Base-by-base conservation (phyloP, 1,140 invertebrate species). In the Halesus radiatus region DNA sequence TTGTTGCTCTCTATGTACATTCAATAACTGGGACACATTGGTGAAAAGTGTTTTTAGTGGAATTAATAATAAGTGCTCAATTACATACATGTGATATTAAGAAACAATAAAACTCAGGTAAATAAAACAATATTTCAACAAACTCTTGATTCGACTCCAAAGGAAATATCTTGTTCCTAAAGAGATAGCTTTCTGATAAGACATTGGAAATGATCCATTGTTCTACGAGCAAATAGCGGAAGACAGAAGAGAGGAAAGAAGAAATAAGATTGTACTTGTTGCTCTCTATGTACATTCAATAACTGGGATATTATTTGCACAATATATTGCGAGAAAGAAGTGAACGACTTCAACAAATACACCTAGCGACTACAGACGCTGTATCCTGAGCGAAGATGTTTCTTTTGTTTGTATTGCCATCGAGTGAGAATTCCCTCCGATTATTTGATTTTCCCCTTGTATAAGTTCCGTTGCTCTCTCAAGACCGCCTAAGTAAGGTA, bases 291-390 rank as follows among this genome's bases (percentile, higher is more conserved):
- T 81, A 78, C 80, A 81, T 81, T 74, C 80, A 62, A 81, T 81
- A 81, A 78, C 80, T 66, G 52, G 66, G 80, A 81, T 81, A 78
- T 78, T 81, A 81, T 81, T 81, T 81, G 80, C 76, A 81, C 80
- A 81, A 78, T 81, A 78, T 74, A 81, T 81, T 81, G 80, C 54
- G 76, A 78, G 78, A 81, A 62, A 81, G 54, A 81, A 81, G 76
- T 75, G 80, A 78, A 77, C 75, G 45, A 26, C 60, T 77, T 77
- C 75, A 37, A 66, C 75, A 77, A 77, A 77, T 52, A 77, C 32
- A 52, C 18, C 29, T 29, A 53, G 50, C 20, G 8, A 52, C 62
- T 45, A 45, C 37, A 8, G 60, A 10, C 26, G 0, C 15, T 64
- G 50, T 74, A 74, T 56, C 77, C 20, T 13, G 64, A 16, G 7